Evolutionary conservation across 2,113 vertebrate genomes (phyloP), one percentile per base, ranked within the genome.

Genomic region (Dromaius novaehollandiae): DNA sequence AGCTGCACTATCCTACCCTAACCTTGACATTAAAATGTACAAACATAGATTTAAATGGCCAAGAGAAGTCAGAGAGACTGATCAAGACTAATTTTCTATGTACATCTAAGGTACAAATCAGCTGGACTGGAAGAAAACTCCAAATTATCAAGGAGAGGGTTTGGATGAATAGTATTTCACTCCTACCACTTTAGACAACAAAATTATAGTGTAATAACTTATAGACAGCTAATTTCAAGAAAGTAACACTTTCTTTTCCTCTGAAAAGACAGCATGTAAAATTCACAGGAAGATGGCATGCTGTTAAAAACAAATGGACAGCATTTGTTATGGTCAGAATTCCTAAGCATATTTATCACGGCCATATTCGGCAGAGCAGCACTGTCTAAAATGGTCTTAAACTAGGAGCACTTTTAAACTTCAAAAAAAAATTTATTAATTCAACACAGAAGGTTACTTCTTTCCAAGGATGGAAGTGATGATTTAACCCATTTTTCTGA

Each of bases 11-110:
- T 85, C 63, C n/a, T 3, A 11, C 0, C 4, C 44, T 91, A 90
- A 91, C 85, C 82, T 75, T 94, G 95, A 68, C 92, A 86, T 83
- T 96, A 90, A 83, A 58, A 66, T 6, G 36, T n/a, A 85, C 0
- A 0, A 55, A 81, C 34, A 7, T 8, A 53, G 18, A 58, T 58
- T 38, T 66, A 88, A 88, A 77, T 7, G 79, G 79, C 60, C 70
- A 69, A 79, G 50, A 86, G 17, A 82, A 74, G 30, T 42, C 60
- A 55, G 40, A 36, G 76, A 64, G 58, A 90, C 51, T 25, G 42
- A 36, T 34, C 48, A 36, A n/a, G 30, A 44, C 18, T 55, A 14
- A 25, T 48, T 90, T 64, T 48, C 70, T 51, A 21, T 17, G n/a
- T 32, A 64, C 18, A 21, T 21, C 48, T 44, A 48, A 3, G 13